Percentiles rank a stretch among this genome's conserved stretches.
Evolutionary conservation across 2,888 invertebrate species (phyloP).

Genomic region (Netelia fuscicornis): DNA sequence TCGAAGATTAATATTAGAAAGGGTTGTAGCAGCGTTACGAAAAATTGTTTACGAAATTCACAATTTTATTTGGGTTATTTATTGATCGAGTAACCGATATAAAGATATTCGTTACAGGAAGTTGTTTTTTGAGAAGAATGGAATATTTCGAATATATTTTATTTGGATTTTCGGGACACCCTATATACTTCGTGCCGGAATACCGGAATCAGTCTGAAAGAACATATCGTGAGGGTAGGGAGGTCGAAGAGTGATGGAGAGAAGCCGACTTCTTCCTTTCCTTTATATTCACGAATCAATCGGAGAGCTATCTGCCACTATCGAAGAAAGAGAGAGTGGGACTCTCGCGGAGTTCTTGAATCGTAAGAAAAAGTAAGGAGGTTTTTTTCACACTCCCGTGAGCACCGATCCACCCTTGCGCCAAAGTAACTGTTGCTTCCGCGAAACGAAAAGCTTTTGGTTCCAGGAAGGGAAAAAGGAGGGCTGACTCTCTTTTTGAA

Average conservation of each 20-base stretch:
- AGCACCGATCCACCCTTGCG: not conserved
- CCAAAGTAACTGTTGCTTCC: slow-evolving; percentile 68
- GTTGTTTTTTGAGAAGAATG: not conserved
- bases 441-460: slow-evolving; percentile 43
- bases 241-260: slow-evolving; percentile 17
- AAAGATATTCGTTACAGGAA: no score
- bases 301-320: slow-evolving; percentile 64
- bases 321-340: not conserved
- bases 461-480: slow-evolving; percentile 21
- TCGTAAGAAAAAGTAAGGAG: slow-evolving; percentile 50
- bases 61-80: no score
- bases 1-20: no score
- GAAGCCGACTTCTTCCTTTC: slow-evolving; percentile 45
- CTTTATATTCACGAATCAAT: slow-evolving; percentile 70
- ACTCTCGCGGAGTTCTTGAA: slow-evolving; percentile 32
- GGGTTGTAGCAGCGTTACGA: no score
- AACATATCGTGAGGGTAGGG: not conserved
- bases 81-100: no score
- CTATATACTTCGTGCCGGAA: not conserved
- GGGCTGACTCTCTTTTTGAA: not conserved
- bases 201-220: not conserved
- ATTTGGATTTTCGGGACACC: slow-evolving; percentile 5
- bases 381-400: slow-evolving; percentile 28
- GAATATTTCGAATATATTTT: slow-evolving; percentile 1
- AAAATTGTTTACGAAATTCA: no score